phyloP scores from a whole-genome alignment of 2,888 invertebrate species.

The Macrophya alboannulata region DNA sequence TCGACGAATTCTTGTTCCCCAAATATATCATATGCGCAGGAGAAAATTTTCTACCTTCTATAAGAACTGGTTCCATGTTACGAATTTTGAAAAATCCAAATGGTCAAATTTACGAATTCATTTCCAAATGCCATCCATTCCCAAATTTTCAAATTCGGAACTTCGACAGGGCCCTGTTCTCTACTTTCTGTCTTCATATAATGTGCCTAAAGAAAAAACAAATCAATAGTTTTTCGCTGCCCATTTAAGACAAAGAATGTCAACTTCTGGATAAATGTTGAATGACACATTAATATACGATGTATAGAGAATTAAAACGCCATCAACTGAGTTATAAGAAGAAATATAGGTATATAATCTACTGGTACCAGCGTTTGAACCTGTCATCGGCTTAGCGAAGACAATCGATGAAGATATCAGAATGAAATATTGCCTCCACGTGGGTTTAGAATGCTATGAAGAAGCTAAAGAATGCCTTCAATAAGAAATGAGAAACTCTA shows the following conservation, averaged over 20 bases:
- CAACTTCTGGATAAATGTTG: not conserved
- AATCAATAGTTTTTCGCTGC: too few species aligned
- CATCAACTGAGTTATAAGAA: not conserved
- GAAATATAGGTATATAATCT: not conserved
- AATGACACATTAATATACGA: not conserved
- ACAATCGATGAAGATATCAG: conserved; percentile 30
- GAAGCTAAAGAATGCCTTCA: conserved; percentile 19
- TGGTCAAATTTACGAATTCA: too few species aligned
- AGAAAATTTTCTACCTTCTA: not conserved
- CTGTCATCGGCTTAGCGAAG: not conserved
- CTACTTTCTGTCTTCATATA: too few species aligned
- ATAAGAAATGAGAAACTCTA: conserved; percentile 17
- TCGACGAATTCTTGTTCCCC: not conserved
- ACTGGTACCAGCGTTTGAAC: not conserved
- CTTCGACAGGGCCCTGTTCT: too few species aligned
- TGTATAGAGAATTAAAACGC: not conserved
- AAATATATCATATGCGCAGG: not conserved
- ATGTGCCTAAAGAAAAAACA: too few species aligned
- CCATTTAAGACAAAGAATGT: not conserved
- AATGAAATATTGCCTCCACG: conserved; percentile 25
- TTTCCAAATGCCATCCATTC: too few species aligned
- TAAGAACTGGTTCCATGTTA: too few species aligned
- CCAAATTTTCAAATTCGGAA: too few species aligned
- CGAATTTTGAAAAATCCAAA: too few species aligned
- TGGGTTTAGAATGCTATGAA: conserved; percentile 20